Evolutionary conservation across 2,888 invertebrate species (phyloP), one percentile per base, ranked within the genome.

Genomic region (Lochmaea crataegi): DNA sequence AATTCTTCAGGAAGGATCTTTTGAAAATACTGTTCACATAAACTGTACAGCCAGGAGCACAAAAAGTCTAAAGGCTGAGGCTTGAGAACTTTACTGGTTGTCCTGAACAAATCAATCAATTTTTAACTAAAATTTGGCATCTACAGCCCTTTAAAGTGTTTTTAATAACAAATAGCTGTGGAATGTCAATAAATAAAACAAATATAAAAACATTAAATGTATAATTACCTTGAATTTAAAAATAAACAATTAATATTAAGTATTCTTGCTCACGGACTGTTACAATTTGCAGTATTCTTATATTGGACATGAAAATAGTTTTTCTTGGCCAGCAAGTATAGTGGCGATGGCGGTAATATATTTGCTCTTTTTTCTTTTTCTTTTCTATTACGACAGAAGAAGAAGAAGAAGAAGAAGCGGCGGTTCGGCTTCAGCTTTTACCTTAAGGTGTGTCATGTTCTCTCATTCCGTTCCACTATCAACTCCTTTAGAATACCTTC

Each of bases 401-500:
- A 63, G 32, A 32, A 11, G 18, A 61, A 61, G n/a, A n/a, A n/a
- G 42, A 63, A 63, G 38, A 60, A 57, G 48, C 51, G 48, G 53
- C 68, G 68, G 68, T 61, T 61, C 26, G 61, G 41, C 16, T 42
- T 61, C 38, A 45, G 60, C 16, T 61, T 68, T 68, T 68, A 61
- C 61, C 32, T 68, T 60, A 26, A 68, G 68, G 45, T 68, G 60
- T 68, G 60, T 63, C 68, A 61, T 68, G 68, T 60, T 68, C 68
- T 60, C 48, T 68, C 68, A 68, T 68, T 68, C 68, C 68, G 68
- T 68, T 68, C 68, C 68, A 68, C 61, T 42, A 68, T 68, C 38
- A 32, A 48, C 68, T 51, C 66, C 67, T 65, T 61, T 48, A 22
- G 56, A 65, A 71, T 75, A 76, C 75, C 76, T 75, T 75, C 71